Evolutionary conservation across 2,797 vertebrate genomes (phyloP).

Genomic region (Phaenicophaeus curvirostris): DNA sequence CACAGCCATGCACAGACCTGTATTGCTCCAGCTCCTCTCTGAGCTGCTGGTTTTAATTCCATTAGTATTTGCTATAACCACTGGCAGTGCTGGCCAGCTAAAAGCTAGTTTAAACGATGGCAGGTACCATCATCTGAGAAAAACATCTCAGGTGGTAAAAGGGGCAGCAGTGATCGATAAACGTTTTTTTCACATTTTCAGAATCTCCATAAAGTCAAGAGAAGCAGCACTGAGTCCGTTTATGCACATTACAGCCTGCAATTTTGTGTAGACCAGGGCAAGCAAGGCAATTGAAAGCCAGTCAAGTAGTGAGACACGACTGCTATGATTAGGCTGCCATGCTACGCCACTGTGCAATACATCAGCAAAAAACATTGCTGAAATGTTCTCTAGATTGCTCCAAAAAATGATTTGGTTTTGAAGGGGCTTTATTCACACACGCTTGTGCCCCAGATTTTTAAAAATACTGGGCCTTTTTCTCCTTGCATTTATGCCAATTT

Average conservation of each 20-base stretch:
- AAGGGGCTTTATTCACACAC: neutral
- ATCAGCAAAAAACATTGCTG: slow-evolving; percentile 21
- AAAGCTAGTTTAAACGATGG: slow-evolving; percentile 28
- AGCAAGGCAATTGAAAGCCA: slow-evolving; percentile 33
- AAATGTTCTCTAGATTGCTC: neutral
- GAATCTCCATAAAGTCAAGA: slow-evolving; percentile 26
- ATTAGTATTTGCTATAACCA: slow-evolving; percentile 39
- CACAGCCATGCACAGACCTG: neutral
- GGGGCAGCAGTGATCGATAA: slow-evolving; percentile 11
- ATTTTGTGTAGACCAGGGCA: slow-evolving; percentile 29
- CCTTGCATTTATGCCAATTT: neutral
- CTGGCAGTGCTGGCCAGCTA: slow-evolving; percentile 25
- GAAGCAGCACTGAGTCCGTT: slow-evolving; percentile 33
- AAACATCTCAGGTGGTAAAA: slow-evolving; percentile 35
- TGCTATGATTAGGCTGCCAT: slow-evolving; percentile 47
- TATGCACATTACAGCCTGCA: slow-evolving; percentile 23
- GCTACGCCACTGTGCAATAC: neutral
- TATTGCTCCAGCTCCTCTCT: neutral
- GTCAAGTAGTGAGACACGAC: slow-evolving; percentile 42
- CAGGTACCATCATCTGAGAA: slow-evolving; percentile 23
- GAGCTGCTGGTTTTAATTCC: slow-evolving; percentile 52
- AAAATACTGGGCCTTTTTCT: neutral
- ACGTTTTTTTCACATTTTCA: neutral
- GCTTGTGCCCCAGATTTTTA: neutral
- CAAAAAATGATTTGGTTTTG: neutral